A percentile compares a stretch with the other conserved stretches of the same genome.
phyloP scores from a whole-genome alignment of 2,888 invertebrate genomes.

The Pogonocherus hispidulus region DNA sequence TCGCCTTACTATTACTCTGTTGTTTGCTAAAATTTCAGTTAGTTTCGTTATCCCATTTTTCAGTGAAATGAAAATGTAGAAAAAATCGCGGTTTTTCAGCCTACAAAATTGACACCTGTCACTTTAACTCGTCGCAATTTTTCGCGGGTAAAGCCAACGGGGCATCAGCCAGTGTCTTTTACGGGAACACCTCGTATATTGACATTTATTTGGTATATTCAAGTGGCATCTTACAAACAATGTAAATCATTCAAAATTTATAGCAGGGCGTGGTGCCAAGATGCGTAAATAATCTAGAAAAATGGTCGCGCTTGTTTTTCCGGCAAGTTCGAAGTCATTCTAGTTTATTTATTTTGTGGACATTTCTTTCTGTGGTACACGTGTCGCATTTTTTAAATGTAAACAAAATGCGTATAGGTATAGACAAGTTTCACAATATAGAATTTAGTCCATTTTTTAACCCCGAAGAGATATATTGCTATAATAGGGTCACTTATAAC shows the following conservation, averaged over 20 bases:
- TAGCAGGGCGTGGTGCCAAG: slow-evolving; percentile 16
- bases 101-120: too few relatives aligned
- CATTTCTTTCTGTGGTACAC: slow-evolving; percentile 2
- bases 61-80: too few relatives aligned
- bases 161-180: too few relatives aligned
- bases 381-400: slow-evolving; percentile 7
- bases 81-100: too few relatives aligned
- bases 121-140: too few relatives aligned
- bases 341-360: slow-evolving; percentile 3
- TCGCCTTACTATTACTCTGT: too few relatives aligned
- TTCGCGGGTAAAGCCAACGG: too few relatives aligned
- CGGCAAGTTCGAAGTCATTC: slow-evolving; percentile 22
- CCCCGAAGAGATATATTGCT: too few relatives aligned
- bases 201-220: slow-evolving; percentile 2
- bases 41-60: too few relatives aligned
- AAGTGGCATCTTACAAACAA: slow-evolving; percentile 26
- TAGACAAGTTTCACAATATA: slow-evolving; percentile 4
- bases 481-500: too few relatives aligned
- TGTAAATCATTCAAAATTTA: slow-evolving; percentile 29
- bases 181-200: background rate
- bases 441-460: too few relatives aligned
- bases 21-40: too few relatives aligned
- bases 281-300: slow-evolving; percentile 13
- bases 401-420: background rate
- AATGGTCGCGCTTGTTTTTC: slow-evolving; percentile 17